A percentile compares a stretch with the other conserved stretches of the same genome.
Evolutionary conservation across 2,888 invertebrate species (phyloP).

Genomic region (Monopis laevigella): DNA sequence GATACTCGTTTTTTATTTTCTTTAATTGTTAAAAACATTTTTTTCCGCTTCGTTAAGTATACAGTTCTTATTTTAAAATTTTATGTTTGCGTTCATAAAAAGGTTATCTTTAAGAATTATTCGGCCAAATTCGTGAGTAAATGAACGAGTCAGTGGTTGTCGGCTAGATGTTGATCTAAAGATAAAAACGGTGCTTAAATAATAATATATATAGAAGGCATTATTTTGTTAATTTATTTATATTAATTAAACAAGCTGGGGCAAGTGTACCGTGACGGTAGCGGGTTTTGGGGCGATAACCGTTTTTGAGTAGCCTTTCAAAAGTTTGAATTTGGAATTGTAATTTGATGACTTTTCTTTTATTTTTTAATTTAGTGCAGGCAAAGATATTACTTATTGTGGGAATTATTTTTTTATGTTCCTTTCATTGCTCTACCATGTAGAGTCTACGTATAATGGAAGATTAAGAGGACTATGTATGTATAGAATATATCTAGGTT

Average conservation of each 20-base stretch:
- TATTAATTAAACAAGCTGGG: slow-evolving; percentile 48
- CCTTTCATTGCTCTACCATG: too few species aligned
- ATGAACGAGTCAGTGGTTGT: too few species aligned
- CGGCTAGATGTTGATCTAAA: slow-evolving; percentile 10
- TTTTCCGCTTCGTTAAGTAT: too few species aligned
- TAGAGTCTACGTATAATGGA: too few species aligned
- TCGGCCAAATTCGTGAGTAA: slow-evolving; percentile 2
- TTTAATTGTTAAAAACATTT: too few species aligned
- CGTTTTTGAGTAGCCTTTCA: slow-evolving; percentile 9
- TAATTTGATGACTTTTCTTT: slow-evolving; percentile 5
- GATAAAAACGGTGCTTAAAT: slow-evolving; percentile 7
- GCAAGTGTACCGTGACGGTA: slow-evolving; percentile 50
- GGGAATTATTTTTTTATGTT: slow-evolving; percentile 4
- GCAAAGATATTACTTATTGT: background rate
- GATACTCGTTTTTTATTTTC: too few species aligned
- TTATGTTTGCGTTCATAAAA: too few species aligned
- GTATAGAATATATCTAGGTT: too few species aligned
- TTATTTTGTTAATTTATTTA: slow-evolving; percentile 39
- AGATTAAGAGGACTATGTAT: too few species aligned
- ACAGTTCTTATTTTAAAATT: too few species aligned
- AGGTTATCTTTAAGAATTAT: too few species aligned
- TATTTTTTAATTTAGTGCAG: background rate
- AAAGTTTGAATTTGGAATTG: slow-evolving; percentile 2
- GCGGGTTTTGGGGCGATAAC: slow-evolving; percentile 11
- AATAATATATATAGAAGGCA: slow-evolving; percentile 9